Evolutionary conservation across 2,797 vertebrate species (phyloP).

Genomic region (Vireo griseus): DNA sequence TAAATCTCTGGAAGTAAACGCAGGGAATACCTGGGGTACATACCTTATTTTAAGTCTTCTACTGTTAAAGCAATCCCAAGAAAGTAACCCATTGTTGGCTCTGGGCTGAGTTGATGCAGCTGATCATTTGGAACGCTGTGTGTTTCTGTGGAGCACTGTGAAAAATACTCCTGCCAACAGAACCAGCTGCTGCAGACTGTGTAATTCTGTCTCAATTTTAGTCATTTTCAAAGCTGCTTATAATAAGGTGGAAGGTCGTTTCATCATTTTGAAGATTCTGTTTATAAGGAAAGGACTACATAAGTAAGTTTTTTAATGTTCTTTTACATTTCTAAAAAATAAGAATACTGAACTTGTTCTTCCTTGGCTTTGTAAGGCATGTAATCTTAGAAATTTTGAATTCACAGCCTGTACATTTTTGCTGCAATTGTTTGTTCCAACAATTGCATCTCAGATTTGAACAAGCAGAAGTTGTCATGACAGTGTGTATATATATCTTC

Average conservation of each 20-base stretch:
- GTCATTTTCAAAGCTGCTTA: background rate
- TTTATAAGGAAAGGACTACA: background rate
- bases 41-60: background rate
- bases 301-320: background rate
- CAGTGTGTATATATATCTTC: background rate
- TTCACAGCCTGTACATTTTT: background rate
- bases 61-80: background rate
- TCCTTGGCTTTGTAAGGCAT: background rate
- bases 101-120: background rate
- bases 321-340: background rate
- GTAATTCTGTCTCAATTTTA: background rate
- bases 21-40: background rate
- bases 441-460: background rate
- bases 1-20: background rate
- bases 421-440: background rate
- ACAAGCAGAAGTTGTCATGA: background rate
- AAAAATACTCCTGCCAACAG: background rate
- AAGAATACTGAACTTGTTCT: background rate
- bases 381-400: background rate
- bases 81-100: background rate
- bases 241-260: background rate
- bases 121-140: background rate
- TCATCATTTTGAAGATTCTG: background rate
- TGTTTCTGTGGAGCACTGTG: background rate
- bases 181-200: background rate